These are phyloP conservation scores for Pammene aurita DNA, from an alignment of 2,888 invertebrate species.

Conservation along the genomic window DNA sequence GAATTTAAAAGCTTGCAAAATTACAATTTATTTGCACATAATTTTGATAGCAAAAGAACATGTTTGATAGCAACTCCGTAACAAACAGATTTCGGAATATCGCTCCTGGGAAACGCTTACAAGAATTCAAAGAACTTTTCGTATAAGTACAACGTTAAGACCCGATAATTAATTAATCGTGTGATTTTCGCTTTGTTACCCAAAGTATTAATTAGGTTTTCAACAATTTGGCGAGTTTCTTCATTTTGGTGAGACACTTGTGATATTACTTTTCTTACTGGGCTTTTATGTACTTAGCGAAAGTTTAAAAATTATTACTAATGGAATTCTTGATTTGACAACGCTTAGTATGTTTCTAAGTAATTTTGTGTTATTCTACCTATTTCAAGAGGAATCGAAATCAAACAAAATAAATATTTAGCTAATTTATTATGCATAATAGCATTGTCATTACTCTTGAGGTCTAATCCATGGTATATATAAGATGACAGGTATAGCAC, in stretches of 20 bases:
- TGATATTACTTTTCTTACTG: slow-evolving; percentile 22
- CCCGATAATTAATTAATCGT: slow-evolving; percentile 32
- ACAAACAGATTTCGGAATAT: too few relatives aligned
- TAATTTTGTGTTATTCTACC: not conserved
- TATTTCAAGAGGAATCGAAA: not conserved
- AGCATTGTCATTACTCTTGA: too few relatives aligned
- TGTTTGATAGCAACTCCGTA: too few relatives aligned
- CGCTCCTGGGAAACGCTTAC: not conserved
- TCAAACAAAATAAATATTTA: too few relatives aligned
- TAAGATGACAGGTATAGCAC: too few relatives aligned
- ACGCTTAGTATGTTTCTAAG: not conserved
- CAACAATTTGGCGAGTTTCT: slow-evolving; percentile 18
- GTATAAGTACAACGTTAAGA: slow-evolving; percentile 22
- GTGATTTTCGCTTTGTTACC: slow-evolving; percentile 32
- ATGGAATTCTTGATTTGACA: slow-evolving; percentile 1
- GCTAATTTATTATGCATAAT: too few relatives aligned
- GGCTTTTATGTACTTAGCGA: not conserved
- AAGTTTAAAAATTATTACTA: not conserved
- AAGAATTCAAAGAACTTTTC: slow-evolving; percentile 26
- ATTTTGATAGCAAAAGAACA: too few relatives aligned
- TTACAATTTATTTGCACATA: too few relatives aligned
- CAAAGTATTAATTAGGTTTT: slow-evolving; percentile 37
- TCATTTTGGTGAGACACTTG: slow-evolving; percentile 3
- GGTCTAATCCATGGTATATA: too few relatives aligned
- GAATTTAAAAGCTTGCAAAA: too few relatives aligned